A percentile compares a stretch with the other conserved stretches of the same genome.
phyloP scores from a whole-genome alignment of 2,888 invertebrate species.

The Cryptosula pallasiana region DNA sequence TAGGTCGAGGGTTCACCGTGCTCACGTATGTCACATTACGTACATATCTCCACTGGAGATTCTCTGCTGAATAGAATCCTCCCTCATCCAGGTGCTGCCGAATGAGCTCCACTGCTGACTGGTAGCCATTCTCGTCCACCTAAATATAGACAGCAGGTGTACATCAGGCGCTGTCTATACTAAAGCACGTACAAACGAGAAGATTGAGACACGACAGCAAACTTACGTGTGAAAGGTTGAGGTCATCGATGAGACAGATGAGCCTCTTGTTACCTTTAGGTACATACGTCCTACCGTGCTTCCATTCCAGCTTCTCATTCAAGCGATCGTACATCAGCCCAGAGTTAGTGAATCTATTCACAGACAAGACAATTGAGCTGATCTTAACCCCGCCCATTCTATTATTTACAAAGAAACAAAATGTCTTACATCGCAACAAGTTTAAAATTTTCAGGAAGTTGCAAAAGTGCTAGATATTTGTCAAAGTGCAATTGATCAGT shows the following conservation, averaged over 20 bases:
- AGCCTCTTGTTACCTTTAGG: slow-evolving; percentile 51
- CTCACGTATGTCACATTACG: slow-evolving; percentile 50
- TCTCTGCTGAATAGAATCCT: slow-evolving; percentile 46
- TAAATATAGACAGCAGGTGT: slow-evolving; percentile 27
- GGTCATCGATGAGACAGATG: slow-evolving; percentile 50
- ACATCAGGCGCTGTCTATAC: too few species aligned
- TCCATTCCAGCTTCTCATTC: slow-evolving; percentile 50
- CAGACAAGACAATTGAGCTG: too few species aligned
- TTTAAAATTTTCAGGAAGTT: too few species aligned
- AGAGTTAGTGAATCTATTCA: slow-evolving; percentile 51
- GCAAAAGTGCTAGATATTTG: too few species aligned
- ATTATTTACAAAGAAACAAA: too few species aligned
- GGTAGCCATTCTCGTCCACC: slow-evolving; percentile 45
- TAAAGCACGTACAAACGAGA: too few species aligned
- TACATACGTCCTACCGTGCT: slow-evolving; percentile 51
- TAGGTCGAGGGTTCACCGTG: slow-evolving; percentile 43
- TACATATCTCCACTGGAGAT: slow-evolving; percentile 48
- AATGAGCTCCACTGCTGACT: slow-evolving; percentile 50
- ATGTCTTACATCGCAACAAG: too few species aligned
- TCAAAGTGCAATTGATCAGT: too few species aligned
- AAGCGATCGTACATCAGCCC: slow-evolving; percentile 45
- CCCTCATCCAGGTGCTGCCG: slow-evolving; percentile 52
- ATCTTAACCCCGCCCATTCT: too few species aligned
- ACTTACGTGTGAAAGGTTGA: slow-evolving; percentile 48
- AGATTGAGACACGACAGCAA: too few species aligned